phyloP scores from a whole-genome alignment of 2,888 invertebrate genomes.

The Aricia artaxerxes region DNA sequence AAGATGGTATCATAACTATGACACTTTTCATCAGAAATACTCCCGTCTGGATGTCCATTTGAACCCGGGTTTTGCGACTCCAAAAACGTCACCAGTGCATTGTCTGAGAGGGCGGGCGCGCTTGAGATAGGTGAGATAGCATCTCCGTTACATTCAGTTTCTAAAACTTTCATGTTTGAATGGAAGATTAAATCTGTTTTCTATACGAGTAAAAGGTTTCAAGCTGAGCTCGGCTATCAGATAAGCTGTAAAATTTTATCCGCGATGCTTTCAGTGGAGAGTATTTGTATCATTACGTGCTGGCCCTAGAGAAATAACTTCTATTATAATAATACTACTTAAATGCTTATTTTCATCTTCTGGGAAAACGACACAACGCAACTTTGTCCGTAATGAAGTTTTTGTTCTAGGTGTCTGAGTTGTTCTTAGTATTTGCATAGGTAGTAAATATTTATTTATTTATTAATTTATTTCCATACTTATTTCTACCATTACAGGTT shows the following conservation, averaged over 20 bases:
- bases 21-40: background rate
- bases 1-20: background rate
- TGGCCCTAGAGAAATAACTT: constrained; percentile 11
- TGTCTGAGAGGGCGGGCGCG: background rate
- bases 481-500: too few relatives aligned
- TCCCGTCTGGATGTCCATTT: background rate
- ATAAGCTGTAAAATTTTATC: constrained; percentile 31
- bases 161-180: constrained; percentile 24
- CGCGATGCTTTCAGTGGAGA: constrained; percentile 8
- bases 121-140: constrained; percentile 17
- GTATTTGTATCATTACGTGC: constrained; percentile 25
- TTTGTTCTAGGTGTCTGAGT: background rate
- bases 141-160: constrained; percentile 9
- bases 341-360: constrained; percentile 18
- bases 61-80: background rate
- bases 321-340: constrained; percentile 17
- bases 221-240: constrained; percentile 25
- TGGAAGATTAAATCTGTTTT: constrained; percentile 29
- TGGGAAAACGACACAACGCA: constrained; percentile 5
- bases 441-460: background rate
- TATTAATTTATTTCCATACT: too few relatives aligned
- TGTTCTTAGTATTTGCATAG: background rate
- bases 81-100: background rate
- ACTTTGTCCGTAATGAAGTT: background rate
- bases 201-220: constrained; percentile 23